Conservation (phyloP, 2,113 vertebrate genomes). For the Vidua chalybeata region DNA sequence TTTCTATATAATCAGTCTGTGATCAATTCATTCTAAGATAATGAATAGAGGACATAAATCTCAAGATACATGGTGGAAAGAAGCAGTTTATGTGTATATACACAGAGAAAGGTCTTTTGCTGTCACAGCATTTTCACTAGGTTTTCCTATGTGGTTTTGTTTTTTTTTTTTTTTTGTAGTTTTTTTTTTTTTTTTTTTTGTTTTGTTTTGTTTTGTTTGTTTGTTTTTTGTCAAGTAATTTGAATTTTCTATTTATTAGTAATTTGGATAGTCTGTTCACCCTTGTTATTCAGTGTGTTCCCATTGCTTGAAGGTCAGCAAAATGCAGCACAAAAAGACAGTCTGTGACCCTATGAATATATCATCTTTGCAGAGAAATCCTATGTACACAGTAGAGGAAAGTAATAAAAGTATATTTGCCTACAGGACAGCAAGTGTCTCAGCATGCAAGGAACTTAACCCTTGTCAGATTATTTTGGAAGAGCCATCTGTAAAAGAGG, state of each 20-base stretch:
- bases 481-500: neutral
- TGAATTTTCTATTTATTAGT: neutral
- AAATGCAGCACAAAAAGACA: neutral
- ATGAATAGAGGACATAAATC: neutral
- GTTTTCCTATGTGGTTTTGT: neutral
- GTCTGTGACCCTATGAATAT: neutral
- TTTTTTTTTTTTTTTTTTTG: neutral
- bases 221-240: neutral
- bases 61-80: neutral
- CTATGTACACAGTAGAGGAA: neutral
- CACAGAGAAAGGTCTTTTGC: neutral
- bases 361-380: neutral
- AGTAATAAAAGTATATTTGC: slow-evolving; percentile 3
- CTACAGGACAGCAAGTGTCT: slow-evolving; percentile 18
- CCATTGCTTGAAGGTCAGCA: neutral
- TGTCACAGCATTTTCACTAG: neutral
- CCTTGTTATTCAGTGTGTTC: neutral
- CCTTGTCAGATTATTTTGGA: slow-evolving; percentile 15
- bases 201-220: neutral
- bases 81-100: neutral
- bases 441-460: slow-evolving; percentile 31
- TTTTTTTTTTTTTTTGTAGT: neutral
- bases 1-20: neutral
- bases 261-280: neutral
- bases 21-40: neutral